Conservation (phyloP, 1,140 invertebrate genomes). For the Popillia japonica region DNA sequence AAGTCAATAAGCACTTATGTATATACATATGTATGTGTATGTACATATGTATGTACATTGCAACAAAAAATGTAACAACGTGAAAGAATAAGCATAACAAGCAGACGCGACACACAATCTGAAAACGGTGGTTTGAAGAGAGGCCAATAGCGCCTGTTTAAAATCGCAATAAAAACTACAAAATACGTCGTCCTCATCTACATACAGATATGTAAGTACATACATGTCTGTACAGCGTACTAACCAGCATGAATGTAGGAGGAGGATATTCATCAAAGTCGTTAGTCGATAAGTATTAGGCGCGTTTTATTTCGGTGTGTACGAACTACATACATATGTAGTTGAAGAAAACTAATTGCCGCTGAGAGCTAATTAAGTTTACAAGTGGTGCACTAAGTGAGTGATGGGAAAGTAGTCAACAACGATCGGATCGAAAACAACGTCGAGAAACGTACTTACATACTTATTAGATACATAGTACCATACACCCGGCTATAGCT, state of each 20-base stretch:
- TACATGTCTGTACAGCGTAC: neutral
- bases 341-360: conserved; percentile 39
- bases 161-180: conserved; percentile 12
- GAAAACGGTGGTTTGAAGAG: neutral
- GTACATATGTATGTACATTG: too few relatives aligned
- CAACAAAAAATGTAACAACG: too few relatives aligned
- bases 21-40: too few relatives aligned
- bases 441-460: too few relatives aligned
- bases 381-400: conserved; percentile 40
- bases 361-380: conserved; percentile 43
- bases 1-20: too few relatives aligned
- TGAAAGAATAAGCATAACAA: too few relatives aligned
- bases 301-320: conserved; percentile 14
- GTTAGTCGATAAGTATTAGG: conserved; percentile 7
- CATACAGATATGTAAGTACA: too few relatives aligned
- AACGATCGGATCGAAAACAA: conserved; percentile 35
- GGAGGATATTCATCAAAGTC: neutral
- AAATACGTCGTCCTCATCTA: neutral
- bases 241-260: neutral
- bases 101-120: too few relatives aligned
- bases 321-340: too few relatives aligned
- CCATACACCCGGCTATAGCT: too few relatives aligned
- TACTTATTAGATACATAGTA: too few relatives aligned
- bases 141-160: conserved; percentile 1
- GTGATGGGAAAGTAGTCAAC: conserved; percentile 37